Evolutionary conservation across 1,140 invertebrate genomes (phyloP), one percentile per base, ranked within the genome.

Genomic region (Hyles vespertilio): DNA sequence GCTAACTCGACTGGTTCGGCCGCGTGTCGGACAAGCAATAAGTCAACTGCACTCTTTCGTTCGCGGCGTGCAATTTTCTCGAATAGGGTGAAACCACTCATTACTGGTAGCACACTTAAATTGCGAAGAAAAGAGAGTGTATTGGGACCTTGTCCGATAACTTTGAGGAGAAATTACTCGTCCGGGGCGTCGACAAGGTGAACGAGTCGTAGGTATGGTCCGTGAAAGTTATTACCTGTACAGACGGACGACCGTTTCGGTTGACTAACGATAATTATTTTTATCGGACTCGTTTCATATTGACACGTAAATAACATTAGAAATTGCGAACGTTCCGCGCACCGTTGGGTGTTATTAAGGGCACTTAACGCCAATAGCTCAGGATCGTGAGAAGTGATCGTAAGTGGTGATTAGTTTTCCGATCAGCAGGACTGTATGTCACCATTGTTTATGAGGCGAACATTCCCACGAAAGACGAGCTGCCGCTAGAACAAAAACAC

Each of bases 61-160:
- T 74, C 44, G 43, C 56, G 79, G 57, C 65, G 51, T 65, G 56
- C 63, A 72, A 80, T 74, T 81, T 76, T 62, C 65, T 63, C 54
- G 69, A 72, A 70, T 72, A 73, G 62, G 65, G 63, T 68, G 72
- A 77, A 79, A 77, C 67, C 67, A 59, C 64, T 74, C 68, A 74
- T 74, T 71, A 72, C 75, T 56, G 56, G 64, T 75, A 73, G 74
- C 77, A 76, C 70, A 81, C 71, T 72, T 82, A 63, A 69, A 52
- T 73, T 80, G 75, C 72, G 72, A 79, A 76, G 81, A 81, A 83
- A 84, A 84, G 79, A 84, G 81, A 82, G 74, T 68, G 65, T 64
- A 67, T 59, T 67, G 67, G 74, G 72, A 75, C 67, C 61, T 65
- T 63, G 63, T 70, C 65, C 64, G 75, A 79, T 74, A 74, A 79